Evolutionary conservation across 2,888 invertebrate species (phyloP), one percentile per base, ranked within the genome.

Genomic region (Hypomecis punctinalis): DNA sequence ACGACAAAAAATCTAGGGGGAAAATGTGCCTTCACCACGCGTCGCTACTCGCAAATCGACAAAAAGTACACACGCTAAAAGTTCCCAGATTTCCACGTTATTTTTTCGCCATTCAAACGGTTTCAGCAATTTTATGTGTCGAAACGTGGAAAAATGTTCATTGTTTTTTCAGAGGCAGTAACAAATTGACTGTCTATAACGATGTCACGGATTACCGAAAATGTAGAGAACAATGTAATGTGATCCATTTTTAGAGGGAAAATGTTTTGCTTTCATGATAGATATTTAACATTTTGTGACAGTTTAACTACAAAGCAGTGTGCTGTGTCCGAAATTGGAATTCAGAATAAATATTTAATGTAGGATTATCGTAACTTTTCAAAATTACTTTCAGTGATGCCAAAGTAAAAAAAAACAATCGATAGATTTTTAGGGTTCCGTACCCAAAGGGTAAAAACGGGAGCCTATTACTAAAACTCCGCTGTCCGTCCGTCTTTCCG

Each of bases 11-110:
- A 23, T 23, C 23, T 23, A 23, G 1, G 23, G 23, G 47, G 39
- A 39, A 40, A 47, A 47, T 47, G 40, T 10, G 6, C 47, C 11
- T 48, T 39, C 13, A 37, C 8, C 59, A 11, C 56, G 46, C 56
- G 10, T 10, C 55, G 36, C 39, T 23, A 57, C 35, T 13, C 23
- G 11, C 43, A 56, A 66, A 66, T 69, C 49, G 61, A 59, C 68
- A 66, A 68, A 70, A 70, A 68, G 60, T 63, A 66, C 61, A 65
- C 66, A 61, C 39, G 51, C 62, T 60, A 23, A 68, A 60, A 48
- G 48, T 61, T 67, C 8, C 33, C 47, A 56, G 55, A 55, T 55
- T 68, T 61, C 51, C 49, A 35, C 51, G 10, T 54, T 42, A 56
- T 70, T 67, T 66, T 64, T 48, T 61, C 56, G 51, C 60, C 61